Evolutionary conservation across 1,140 invertebrate genomes (phyloP).

Genomic region (Gonioctena quinquepunctata): DNA sequence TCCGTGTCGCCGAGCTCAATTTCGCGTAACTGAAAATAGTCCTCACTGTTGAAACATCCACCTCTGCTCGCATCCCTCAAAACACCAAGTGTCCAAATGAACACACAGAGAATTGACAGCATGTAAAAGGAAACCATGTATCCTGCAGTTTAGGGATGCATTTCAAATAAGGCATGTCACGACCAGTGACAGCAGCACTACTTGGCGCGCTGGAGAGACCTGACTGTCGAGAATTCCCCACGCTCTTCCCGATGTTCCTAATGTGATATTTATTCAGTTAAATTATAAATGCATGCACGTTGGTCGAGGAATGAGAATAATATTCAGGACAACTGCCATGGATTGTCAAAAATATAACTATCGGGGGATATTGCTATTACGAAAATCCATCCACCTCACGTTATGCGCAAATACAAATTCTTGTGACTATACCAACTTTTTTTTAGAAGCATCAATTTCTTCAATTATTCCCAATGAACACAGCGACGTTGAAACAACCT

Average conservation of each 20-base stretch:
- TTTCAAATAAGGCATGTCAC: constrained; percentile 38
- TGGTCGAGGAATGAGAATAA: neutral
- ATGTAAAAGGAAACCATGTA: constrained; percentile 41
- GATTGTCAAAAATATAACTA: no score
- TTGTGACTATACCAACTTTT: no score
- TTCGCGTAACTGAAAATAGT: no score
- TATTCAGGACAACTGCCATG: neutral
- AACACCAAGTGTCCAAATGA: constrained; percentile 30
- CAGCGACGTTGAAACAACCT: no score
- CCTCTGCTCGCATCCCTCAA: no score
- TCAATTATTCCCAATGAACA: no score
- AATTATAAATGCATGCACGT: neutral
- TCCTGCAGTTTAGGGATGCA: constrained; percentile 39
- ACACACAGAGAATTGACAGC: constrained; percentile 37
- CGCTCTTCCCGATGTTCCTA: neutral
- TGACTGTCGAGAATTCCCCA: neutral
- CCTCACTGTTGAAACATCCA: no score
- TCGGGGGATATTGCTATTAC: no score
- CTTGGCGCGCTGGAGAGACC: neutral
- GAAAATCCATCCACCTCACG: no score
- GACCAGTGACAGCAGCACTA: constrained; percentile 24
- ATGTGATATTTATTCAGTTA: neutral
- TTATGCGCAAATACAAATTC: no score
- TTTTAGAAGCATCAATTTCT: no score
- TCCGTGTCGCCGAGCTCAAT: no score